These are phyloP conservation scores for Oreochromis grahami DNA, from an alignment of 2,797 vertebrate species.

Conservation along the genomic window DNA sequence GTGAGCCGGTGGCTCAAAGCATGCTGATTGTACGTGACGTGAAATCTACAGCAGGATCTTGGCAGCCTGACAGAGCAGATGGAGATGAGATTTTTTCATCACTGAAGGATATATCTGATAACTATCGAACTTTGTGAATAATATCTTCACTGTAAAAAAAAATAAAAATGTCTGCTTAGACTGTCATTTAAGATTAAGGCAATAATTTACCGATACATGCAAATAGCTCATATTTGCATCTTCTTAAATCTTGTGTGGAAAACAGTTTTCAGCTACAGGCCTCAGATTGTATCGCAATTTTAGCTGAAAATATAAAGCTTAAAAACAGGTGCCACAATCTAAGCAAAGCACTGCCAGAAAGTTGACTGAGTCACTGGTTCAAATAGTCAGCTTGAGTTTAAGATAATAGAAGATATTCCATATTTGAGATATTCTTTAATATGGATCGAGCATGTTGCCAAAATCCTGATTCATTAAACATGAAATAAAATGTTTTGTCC, in stretches of 20 bases:
- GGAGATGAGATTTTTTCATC: constrained; percentile 48
- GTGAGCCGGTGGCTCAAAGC: constrained; percentile 63
- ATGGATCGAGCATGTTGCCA: not conserved
- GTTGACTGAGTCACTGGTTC: not conserved
- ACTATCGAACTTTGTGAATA: constrained; percentile 27
- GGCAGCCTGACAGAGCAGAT: constrained; percentile 46
- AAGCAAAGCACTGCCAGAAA: not conserved
- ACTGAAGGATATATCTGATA: constrained; percentile 47
- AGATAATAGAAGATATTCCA: not conserved
- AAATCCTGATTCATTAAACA: not conserved
- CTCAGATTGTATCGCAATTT: not conserved
- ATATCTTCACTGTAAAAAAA: not conserved
- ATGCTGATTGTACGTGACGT: constrained; percentile 53
- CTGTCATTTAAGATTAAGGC: not conserved
- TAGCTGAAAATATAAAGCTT: not conserved
- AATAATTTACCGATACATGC: not conserved
- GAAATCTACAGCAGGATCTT: constrained; percentile 63
- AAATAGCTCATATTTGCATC: not conserved
- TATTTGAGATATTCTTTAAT: not conserved
- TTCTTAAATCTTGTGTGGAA: not conserved
- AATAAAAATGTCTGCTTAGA: not conserved
- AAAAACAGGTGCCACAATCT: not conserved
- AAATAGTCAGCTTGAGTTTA: not conserved
- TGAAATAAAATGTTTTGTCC: not conserved
- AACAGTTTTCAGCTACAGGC: not conserved